Base-by-base conservation (phyloP, 2,113 vertebrate genomes). In the Rattus rattus region DNA sequence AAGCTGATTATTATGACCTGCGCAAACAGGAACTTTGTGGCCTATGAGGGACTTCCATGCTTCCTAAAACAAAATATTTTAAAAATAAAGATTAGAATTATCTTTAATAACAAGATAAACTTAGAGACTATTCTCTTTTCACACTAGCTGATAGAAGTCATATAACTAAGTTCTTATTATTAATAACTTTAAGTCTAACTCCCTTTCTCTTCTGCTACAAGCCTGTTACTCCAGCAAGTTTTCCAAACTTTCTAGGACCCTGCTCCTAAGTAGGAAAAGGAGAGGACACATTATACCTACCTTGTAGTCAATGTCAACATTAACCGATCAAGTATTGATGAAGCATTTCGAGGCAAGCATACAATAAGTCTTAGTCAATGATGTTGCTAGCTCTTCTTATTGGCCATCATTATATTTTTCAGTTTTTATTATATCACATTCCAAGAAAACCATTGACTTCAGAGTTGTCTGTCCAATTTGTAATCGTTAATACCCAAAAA, bases 71-170 rank as follows among this genome's bases (percentile, higher is more conserved):
- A 33, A 76, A 36, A 59, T 7, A 67, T 19, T 49, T 92, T 69
- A 56, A 90, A 91, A 77, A 13, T 79, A 77, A 70, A 90, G 3
- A 87, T 93, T 63, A 36, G 33, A 96, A 20, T n/a, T 90, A 16
- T 79, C 1, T 90, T 73, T 93, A 63, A 1, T 2, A 70, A 33
- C n/a, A 47, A 47, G 83, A 81, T 88, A 30, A 91, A 43, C 52
- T 70, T 56, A 16, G 16, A 67, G 4, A 30, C 20, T 84, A 39
- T 52, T 85, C 13, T 54, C 11, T 92, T 87, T 88, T 12, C 16
- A 20, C 47, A 16, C 5, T 39, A 84, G 49, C 75, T 91, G 54
- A 93, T 39, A 22, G 7, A 49, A 39, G 26, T 70, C 63, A 16
- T 79, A 59, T 70, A 88, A 30, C 16, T 63, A 61, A 36, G 12